A percentile compares a stretch with the other conserved stretches of the same genome.
phyloP scores from a whole-genome alignment of 2,797 vertebrate species.

The Petrocephalus schoutedeni region DNA sequence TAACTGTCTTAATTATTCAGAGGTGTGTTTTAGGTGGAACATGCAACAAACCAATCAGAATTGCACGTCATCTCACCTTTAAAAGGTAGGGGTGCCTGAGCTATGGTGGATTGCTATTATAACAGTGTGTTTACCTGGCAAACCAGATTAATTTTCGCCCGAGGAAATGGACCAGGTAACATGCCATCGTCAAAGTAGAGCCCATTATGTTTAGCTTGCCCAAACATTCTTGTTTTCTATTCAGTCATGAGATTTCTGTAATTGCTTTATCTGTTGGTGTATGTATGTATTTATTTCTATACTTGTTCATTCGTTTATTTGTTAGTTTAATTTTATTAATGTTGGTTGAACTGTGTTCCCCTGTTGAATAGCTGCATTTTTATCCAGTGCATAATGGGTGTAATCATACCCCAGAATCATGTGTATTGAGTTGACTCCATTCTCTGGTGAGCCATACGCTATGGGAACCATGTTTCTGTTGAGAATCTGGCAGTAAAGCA shows the following conservation, averaged over 20 bases:
- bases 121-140: too few species aligned
- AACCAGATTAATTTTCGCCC: too few species aligned
- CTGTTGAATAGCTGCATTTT: not conserved
- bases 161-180: too few species aligned
- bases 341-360: not conserved
- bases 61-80: too few species aligned
- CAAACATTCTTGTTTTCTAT: not conserved
- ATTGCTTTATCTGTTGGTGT: too few species aligned
- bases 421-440: not conserved
- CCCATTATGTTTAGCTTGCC: not conserved
- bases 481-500: conserved; percentile 6
- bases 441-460: not conserved
- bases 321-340: not conserved
- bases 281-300: not conserved
- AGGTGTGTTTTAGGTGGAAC: too few species aligned
- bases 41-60: too few species aligned
- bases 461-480: not conserved
- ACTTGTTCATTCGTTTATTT: not conserved
- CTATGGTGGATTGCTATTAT: too few species aligned
- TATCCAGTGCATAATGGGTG: not conserved
- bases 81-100: too few species aligned
- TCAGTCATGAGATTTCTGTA: not conserved
- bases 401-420: not conserved
- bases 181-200: too few species aligned
- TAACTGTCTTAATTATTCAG: too few species aligned